Evolutionary conservation across 2,797 vertebrate genomes (phyloP), one percentile per base, ranked within the genome.

Genomic region (Benthosema pterotum): DNA sequence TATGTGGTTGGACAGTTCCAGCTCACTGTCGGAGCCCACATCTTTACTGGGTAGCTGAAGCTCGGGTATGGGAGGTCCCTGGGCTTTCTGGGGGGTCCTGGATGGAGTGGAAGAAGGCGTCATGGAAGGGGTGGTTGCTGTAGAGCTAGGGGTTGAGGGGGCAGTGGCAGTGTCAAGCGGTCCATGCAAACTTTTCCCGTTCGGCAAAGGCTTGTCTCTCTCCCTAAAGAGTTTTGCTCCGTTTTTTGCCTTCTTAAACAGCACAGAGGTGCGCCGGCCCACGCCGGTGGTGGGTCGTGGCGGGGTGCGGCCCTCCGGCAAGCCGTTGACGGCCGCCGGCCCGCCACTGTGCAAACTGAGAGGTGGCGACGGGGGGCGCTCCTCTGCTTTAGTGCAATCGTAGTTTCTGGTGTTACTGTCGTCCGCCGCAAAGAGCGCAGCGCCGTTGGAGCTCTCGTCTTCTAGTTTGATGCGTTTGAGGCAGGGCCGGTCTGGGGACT

Each of bases 231-330:
- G 84, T 85, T 98, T 93, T 51, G 89, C 86, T 48, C 93, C 94
- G 0, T 95, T 95, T 82, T 93, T 95, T n/a, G 93, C 93, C 77
- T 95, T 96, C 85, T 87, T 94, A 73, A 95, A 95, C 17, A 95
- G 92, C 64, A 95, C 85, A 9, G 94, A 93, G 0, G 94, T 94
- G 60, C 93, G 87, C 43, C 93, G 89, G 60, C 94, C 94, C 70
- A 94, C 94, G 0, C 89, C 90, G 1, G 90, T 85, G 1, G 84
- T 43, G n/a, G 92, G 85, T 16, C 75, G 87, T 0, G 79, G 87
- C 13, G 88, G 64, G 0, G 83, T 59, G 48, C 73, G 67, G 19
- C 83, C 89, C 42, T 71, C 70, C 8, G 92, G 84, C 47, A 94
- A 67, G 12, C 95, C 94, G 9, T 94, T 95, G 71, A 59, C 62